These are phyloP conservation scores for Lampropteryx suffumata DNA, from an alignment of 2,888 invertebrate species.

Conservation along the genomic window DNA sequence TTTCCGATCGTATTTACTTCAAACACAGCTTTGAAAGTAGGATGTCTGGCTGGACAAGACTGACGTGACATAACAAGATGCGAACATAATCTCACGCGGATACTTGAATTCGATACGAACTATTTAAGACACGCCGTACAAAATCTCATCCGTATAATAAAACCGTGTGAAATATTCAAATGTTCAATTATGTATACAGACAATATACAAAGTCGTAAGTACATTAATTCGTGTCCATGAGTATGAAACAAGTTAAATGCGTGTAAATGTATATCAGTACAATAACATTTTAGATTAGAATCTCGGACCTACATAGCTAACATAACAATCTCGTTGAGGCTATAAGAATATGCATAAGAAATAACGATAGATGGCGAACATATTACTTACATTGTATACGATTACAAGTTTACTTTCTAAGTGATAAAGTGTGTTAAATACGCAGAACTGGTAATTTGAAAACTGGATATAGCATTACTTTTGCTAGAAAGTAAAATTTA, in stretches of 20 bases:
- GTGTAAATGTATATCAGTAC: slow-evolving; percentile 39
- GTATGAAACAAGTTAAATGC: slow-evolving; percentile 40
- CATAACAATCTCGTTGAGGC: slow-evolving; percentile 17
- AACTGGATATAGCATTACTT: slow-evolving; percentile 32
- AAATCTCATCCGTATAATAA: slow-evolving; percentile 29
- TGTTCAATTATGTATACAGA: slow-evolving; percentile 28
- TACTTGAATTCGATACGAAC: slow-evolving; percentile 25
- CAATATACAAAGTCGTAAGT: slow-evolving; percentile 11
- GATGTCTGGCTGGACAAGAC: slow-evolving; percentile 36
- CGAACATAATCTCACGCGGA: slow-evolving; percentile 28
- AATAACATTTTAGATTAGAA: slow-evolving; percentile 33
- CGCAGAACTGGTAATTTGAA: slow-evolving; percentile 29
- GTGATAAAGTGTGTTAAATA: slow-evolving; percentile 39
- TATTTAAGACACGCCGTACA: slow-evolving; percentile 22
- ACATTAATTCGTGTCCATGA: slow-evolving; percentile 39
- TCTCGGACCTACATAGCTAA: slow-evolving; percentile 22
- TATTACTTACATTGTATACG: not conserved
- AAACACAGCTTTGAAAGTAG: slow-evolving; percentile 45
- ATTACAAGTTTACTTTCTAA: slow-evolving; percentile 34
- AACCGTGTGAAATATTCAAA: slow-evolving; percentile 30
- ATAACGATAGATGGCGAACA: slow-evolving; percentile 11
- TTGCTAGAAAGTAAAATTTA: slow-evolving; percentile 28
- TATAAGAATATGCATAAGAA: slow-evolving; percentile 22
- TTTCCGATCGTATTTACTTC: slow-evolving; percentile 45
- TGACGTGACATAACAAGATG: slow-evolving; percentile 46